Conservation (phyloP, 2,888 invertebrate genomes). For the Syrista parreyssii region DNA sequence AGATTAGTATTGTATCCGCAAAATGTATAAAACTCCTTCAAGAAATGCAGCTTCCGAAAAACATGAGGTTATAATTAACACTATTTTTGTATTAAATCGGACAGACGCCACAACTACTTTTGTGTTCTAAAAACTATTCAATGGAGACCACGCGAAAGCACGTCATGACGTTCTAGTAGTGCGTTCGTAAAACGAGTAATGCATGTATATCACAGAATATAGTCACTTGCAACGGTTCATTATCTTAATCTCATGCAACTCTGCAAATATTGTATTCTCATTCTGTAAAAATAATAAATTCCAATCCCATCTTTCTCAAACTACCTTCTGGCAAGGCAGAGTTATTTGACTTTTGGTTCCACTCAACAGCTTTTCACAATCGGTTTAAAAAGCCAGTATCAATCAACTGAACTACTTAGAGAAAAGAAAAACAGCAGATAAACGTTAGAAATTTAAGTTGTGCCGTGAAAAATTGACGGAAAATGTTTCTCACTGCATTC, state of each 20-base stretch:
- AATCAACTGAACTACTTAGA: not conserved
- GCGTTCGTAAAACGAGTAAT: not conserved
- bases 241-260: not conserved
- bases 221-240: not conserved
- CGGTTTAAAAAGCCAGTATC: not conserved
- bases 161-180: conserved; percentile 7
- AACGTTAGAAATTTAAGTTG: not conserved
- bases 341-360: not conserved
- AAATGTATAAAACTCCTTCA: not conserved
- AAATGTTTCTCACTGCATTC: not conserved
- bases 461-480: not conserved
- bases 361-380: not conserved
- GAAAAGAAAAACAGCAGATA: not conserved
- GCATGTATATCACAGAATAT: too few relatives aligned
- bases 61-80: conserved; percentile 50
- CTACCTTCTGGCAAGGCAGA: not conserved
- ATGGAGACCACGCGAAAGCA: conserved; percentile 42
- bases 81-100: conserved; percentile 42
- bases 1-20: not conserved
- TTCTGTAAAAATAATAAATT: not conserved
- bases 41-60: not conserved
- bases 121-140: conserved; percentile 39
- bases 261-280: not conserved
- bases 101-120: conserved; percentile 37
- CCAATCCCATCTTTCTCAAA: not conserved